phyloP scores from a whole-genome alignment of 2,797 vertebrate species.

The Smutsia gigantea region DNA sequence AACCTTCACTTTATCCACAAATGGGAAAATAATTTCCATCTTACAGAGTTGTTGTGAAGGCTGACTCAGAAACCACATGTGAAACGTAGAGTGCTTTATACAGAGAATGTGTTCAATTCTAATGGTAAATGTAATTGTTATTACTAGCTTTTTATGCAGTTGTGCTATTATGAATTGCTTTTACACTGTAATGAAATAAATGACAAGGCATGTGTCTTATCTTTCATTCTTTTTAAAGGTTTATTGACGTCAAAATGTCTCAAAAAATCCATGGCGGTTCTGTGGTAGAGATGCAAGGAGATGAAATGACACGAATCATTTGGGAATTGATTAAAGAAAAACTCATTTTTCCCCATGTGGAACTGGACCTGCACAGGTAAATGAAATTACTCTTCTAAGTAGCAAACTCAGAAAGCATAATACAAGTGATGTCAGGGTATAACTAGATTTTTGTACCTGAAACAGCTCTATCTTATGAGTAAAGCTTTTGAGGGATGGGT shows the following conservation, averaged over 20 bases:
- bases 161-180: slow-evolving; percentile 29
- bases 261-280: slow-evolving; percentile 95
- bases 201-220: neutral
- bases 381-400: neutral
- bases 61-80: neutral
- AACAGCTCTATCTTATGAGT: neutral
- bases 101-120: neutral
- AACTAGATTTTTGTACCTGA: neutral
- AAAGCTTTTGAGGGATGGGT: neutral
- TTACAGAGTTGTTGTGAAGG: neutral
- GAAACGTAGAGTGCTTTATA: neutral
- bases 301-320: slow-evolving; percentile 99
- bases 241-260: slow-evolving; percentile 89
- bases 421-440: neutral
- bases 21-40: neutral
- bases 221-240: slow-evolving; percentile 56
- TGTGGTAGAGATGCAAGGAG: slow-evolving; percentile 99
- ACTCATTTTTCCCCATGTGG: slow-evolving; percentile 96
- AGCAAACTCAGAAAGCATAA: slow-evolving; percentile 33
- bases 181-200: slow-evolving; percentile 7
- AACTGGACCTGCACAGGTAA: slow-evolving; percentile 98
- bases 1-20: no score
- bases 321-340: slow-evolving; percentile 99
- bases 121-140: neutral
- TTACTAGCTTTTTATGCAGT: neutral